These are phyloP conservation scores for Rhynchomys soricoides DNA, from an alignment of 2,113 vertebrate genomes.

Conservation along the genomic window DNA sequence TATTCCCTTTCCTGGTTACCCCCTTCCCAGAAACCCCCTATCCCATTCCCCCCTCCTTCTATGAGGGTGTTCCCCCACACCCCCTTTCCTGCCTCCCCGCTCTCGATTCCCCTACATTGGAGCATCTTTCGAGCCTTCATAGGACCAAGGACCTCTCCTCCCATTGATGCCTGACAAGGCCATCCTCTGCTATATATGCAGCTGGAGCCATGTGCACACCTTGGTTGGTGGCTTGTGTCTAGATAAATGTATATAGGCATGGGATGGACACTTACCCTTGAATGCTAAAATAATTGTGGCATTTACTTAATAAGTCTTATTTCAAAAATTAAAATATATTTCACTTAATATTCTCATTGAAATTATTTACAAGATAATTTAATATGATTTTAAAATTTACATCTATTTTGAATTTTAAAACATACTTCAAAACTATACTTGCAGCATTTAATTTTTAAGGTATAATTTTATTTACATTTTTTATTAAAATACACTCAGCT, in stretches of 20 bases:
- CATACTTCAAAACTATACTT: background rate
- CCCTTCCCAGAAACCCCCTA: no score
- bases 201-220: no score
- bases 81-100: no score
- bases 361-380: background rate
- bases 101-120: no score
- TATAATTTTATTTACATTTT: conserved; percentile 3
- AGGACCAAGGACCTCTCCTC: no score
- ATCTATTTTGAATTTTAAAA: conserved; percentile 25
- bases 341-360: background rate
- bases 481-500: background rate
- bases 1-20: no score
- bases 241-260: background rate
- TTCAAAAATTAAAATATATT: conserved; percentile 17
- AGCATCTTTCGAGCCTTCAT: no score
- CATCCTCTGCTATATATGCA: no score
- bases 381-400: background rate
- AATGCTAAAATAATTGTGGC: background rate
- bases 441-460: background rate
- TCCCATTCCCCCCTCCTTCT: no score
- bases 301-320: conserved; percentile 39
- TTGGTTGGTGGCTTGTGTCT: no score
- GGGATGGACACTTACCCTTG: background rate
- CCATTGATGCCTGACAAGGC: no score
- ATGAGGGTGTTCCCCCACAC: no score